These are phyloP conservation scores for Tenebrio molitor DNA, from an alignment of 1,140 invertebrate genomes.

Conservation along the genomic window DNA sequence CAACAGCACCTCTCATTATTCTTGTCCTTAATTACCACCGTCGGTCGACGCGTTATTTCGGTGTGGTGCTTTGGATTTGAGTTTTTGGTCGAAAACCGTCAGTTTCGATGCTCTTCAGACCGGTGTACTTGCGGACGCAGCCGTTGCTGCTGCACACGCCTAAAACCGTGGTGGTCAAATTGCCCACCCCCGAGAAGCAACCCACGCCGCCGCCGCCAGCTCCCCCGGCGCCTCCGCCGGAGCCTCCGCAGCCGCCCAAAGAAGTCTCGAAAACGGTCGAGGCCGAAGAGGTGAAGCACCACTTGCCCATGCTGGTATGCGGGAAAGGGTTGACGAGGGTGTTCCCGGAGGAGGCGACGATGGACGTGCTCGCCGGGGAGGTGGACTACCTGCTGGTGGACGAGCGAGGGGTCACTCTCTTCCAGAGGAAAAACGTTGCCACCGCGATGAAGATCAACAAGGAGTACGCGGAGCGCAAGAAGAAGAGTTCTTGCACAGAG, in stretches of 20 bases:
- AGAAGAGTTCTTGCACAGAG: no score
- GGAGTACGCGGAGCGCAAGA: conserved; percentile 72
- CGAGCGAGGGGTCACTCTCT: conserved; percentile 79
- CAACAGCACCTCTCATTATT: conserved; percentile 43
- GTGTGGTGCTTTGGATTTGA: conserved; percentile 5
- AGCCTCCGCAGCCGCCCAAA: conserved; percentile 12
- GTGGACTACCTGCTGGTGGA: conserved; percentile 82
- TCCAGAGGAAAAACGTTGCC: conserved; percentile 81
- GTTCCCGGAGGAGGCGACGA: conserved; percentile 77
- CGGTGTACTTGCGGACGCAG: conserved; percentile 34
- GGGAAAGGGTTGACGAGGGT: conserved; percentile 78
- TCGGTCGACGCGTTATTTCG: conserved; percentile 37
- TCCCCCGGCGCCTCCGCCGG: conserved; percentile 43
- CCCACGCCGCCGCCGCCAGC: conserved; percentile 37
- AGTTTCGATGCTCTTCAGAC: conserved; percentile 51
- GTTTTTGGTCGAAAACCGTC: conserved; percentile 3
- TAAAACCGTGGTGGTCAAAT: not conserved
- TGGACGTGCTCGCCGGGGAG: conserved; percentile 81
- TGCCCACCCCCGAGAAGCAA: not conserved
- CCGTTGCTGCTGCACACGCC: not conserved
- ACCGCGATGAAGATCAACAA: conserved; percentile 77
- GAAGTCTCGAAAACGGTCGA: no score
- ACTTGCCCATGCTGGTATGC: conserved; percentile 77
- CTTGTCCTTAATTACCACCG: conserved; percentile 46
- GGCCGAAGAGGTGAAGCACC: no score